A percentile compares a stretch with the other conserved stretches of the same genome.
phyloP scores from a whole-genome alignment of 2,797 vertebrate genomes.

The Silurus lanzhouensis region DNA sequence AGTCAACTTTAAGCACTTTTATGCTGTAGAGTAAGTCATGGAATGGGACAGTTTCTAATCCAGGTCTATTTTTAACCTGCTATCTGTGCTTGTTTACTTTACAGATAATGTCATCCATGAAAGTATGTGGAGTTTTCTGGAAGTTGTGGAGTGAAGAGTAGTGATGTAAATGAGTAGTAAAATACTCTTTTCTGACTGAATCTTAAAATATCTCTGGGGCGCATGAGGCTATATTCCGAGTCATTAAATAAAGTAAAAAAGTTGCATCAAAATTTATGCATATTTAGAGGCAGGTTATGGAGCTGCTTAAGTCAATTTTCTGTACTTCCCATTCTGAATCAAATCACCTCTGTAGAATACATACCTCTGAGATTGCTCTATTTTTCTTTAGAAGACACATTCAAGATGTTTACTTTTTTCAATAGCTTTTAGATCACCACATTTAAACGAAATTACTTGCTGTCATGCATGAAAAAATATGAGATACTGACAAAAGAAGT shows the following conservation, averaged over 20 bases:
- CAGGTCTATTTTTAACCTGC: not conserved
- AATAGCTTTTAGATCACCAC: not conserved
- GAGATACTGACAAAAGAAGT: not conserved
- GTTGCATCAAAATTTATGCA: slow-evolving; percentile 8
- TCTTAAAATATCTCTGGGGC: not conserved
- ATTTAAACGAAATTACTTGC: not conserved
- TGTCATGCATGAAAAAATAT: not conserved
- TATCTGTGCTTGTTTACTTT: not conserved
- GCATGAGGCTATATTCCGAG: not conserved
- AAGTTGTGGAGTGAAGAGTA: not conserved
- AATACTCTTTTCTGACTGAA: not conserved
- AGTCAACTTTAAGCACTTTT: not conserved
- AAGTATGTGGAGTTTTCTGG: not conserved
- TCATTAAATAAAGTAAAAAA: slow-evolving; percentile 3
- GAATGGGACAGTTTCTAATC: not conserved
- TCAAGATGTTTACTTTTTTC: not conserved
- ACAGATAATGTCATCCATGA: slow-evolving; percentile 2
- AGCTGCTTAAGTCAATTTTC: slow-evolving; percentile 8
- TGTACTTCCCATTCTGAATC: not conserved
- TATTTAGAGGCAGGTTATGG: slow-evolving; percentile 3
- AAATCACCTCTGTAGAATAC: not conserved
- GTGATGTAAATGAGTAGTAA: not conserved
- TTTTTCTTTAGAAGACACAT: not conserved
- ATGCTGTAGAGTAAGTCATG: not conserved
- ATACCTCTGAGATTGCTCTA: not conserved